Evolutionary conservation across 2,888 invertebrate species (phyloP), one percentile per base, ranked within the genome.

Genomic region (Nowickia ferox): DNA sequence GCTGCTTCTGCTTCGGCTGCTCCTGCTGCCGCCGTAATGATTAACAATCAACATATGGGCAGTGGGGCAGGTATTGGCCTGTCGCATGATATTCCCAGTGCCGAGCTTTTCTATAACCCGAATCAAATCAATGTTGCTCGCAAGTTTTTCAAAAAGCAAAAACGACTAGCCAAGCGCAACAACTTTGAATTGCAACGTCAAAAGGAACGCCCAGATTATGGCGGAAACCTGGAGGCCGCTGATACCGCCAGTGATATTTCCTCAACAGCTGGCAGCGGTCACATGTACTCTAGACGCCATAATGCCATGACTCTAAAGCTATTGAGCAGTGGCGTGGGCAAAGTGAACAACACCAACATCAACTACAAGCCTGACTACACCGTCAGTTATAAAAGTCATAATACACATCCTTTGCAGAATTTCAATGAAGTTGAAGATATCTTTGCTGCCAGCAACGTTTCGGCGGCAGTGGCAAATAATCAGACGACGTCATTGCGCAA

Each of bases 61-160:
- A 75, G 84, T 84, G 59, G 85, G 15, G 13, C 68, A 51, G 74
- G 84, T 48, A 44, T 87, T 55, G 68, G 86, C 4, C 19, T 89
- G 3, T 84, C 87, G 0, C 91, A 90, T 48, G 91, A 92, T 59
- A 91, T 92, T 69, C 92, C 92, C 55, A 95, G 95, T 0, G 96
- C 96, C 0, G 96, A 97, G 86, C 94, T 96, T 90, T 98, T 98
- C 92, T 98, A 98, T 91, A 98, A 98, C 92, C 97, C 98, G 0
- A 96, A 97, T 92, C 98, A 98, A 93, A 98, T 97, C 92, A 97
- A 97, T 51, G 97, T 97, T 0, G 98, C 98, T 0, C 95, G 97
- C 87, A 97, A 97, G 90, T 98, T 98, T 92, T 98, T 98, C 93
- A 97, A 97, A 89, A 97, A 97, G 88, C 97, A 97, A 90, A 94